Evolutionary conservation across 2,888 invertebrate genomes (phyloP).

Genomic region (Tolmerus cingulatus): DNA sequence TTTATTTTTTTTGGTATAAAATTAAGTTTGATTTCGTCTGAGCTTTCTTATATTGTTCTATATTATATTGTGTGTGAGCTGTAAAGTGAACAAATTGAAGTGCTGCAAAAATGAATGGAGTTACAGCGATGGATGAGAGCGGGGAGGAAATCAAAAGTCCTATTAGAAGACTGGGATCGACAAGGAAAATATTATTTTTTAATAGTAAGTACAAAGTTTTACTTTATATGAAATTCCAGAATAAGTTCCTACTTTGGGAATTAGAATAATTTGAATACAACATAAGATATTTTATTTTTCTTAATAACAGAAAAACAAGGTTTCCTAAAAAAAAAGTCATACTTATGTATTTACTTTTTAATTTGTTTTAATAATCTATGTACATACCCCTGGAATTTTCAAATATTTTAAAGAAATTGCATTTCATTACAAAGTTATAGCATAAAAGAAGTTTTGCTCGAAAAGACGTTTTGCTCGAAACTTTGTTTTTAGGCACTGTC

Average conservation of each 20-base stretch:
- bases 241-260: background rate
- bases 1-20: background rate
- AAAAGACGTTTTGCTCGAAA: too few relatives aligned
- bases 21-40: background rate
- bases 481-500: too few relatives aligned
- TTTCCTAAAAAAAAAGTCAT: too few relatives aligned
- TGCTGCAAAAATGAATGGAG: conserved; percentile 48
- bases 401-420: too few relatives aligned
- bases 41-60: background rate
- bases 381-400: too few relatives aligned
- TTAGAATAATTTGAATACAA: background rate
- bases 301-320: too few relatives aligned
- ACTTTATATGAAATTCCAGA: background rate
- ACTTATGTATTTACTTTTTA: too few relatives aligned
- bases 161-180: conserved; percentile 81
- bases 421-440: too few relatives aligned
- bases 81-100: conserved; percentile 1
- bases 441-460: too few relatives aligned
- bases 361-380: too few relatives aligned
- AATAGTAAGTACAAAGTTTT: conserved; percentile 71
- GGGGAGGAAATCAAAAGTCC: conserved; percentile 80
- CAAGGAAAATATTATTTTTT: conserved; percentile 79
- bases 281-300: too few relatives aligned
- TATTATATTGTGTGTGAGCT: background rate
- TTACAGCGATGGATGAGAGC: conserved; percentile 73